Conservation (phyloP, 2,113 vertebrate genomes). For the Cariama cristata region DNA sequence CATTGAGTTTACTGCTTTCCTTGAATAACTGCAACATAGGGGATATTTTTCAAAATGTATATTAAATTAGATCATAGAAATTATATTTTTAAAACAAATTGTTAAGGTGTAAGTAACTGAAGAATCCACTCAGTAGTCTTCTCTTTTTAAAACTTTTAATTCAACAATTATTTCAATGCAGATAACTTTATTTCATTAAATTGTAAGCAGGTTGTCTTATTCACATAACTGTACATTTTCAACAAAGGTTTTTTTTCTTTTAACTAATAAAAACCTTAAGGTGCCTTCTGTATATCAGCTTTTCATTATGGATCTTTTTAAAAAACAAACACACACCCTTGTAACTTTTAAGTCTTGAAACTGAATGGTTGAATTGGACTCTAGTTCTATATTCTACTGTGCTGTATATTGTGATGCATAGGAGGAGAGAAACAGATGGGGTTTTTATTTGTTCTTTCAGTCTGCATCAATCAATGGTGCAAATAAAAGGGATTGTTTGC, state of each 20-base stretch:
- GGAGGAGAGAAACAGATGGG: neutral
- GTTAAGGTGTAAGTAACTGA: neutral
- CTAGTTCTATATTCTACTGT: neutral
- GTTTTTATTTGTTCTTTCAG: constrained; percentile 27
- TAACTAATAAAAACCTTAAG: constrained; percentile 1
- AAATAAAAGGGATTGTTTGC: constrained; percentile 64
- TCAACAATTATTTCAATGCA: neutral
- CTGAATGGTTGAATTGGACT: neutral
- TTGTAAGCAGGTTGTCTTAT: neutral
- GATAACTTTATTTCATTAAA: neutral
- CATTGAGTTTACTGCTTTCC: constrained; percentile 32
- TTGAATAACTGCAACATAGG: constrained; percentile 43
- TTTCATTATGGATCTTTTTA: neutral
- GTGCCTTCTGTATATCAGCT: constrained; percentile 35
- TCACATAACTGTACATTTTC: neutral
- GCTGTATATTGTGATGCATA: neutral
- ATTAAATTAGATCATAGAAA: constrained; percentile 35
- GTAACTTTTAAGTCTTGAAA: neutral
- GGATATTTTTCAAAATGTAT: constrained; percentile 51
- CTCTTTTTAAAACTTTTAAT: neutral
- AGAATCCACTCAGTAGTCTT: neutral
- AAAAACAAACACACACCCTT: neutral
- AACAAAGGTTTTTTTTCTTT: neutral
- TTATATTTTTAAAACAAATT: constrained; percentile 46
- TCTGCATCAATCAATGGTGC: constrained; percentile 26